A percentile compares a stretch with the other conserved stretches of the same genome.
phyloP scores from a whole-genome alignment of 2,113 vertebrate species.

The Ranitomeya variabilis region DNA sequence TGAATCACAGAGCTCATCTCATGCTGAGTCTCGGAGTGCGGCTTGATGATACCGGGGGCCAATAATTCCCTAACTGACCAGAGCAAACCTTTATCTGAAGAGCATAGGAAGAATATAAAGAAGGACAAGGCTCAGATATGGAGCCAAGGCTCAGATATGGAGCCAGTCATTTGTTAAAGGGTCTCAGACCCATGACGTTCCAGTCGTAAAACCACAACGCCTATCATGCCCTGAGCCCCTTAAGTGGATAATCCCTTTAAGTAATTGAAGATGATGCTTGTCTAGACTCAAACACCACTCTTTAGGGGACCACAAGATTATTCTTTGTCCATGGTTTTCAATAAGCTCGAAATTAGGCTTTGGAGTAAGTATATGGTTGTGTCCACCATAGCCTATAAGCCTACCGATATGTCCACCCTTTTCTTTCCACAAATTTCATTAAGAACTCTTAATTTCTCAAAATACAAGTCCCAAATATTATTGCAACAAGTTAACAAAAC shows the following conservation, averaged over 20 bases:
- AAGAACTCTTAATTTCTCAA: no score
- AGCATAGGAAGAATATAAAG: background rate
- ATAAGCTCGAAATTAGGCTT: background rate
- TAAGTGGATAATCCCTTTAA: background rate
- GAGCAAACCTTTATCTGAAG: background rate
- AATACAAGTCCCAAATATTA: no score
- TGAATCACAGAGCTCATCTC: constrained; percentile 23
- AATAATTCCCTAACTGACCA: constrained; percentile 30
- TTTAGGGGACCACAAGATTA: background rate
- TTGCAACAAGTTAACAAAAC: no score
- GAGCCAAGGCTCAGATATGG: background rate
- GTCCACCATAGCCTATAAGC: no score
- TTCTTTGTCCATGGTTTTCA: background rate
- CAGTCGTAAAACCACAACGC: background rate
- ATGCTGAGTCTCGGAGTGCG: background rate
- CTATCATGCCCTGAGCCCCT: background rate
- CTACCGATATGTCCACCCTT: no score
- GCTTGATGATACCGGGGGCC: background rate
- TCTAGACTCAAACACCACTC: background rate
- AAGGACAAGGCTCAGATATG: background rate
- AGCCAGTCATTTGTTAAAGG: background rate
- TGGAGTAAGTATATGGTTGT: background rate
- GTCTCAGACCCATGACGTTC: background rate
- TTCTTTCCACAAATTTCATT: no score
- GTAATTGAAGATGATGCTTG: background rate